Base-by-base conservation (phyloP, 1,140 invertebrate genomes). In the Heliconius himera region DNA sequence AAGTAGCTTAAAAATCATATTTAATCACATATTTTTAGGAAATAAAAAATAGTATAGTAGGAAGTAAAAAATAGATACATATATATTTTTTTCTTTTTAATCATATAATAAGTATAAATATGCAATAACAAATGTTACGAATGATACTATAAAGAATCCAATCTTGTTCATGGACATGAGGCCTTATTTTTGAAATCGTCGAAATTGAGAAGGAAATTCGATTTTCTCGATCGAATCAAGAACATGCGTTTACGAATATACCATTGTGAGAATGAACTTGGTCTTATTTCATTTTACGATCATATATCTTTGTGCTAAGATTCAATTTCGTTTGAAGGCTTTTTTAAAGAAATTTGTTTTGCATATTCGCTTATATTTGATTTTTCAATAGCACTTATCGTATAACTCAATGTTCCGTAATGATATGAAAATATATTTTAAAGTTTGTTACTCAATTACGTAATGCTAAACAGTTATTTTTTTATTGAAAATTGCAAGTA, bases 181-280 rank as follows among this genome's bases (percentile, higher is more conserved):
- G 73, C 73, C 73, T 60, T 74, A 29, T 74, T 60, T 74, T 74
- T 22, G 73, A 74, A 74, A 56, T 56, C 33, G 73, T 46, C 18
- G 73, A 74, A 74, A 74, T 74, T 74, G 73, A 56, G 51, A 74
- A 74, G 29, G 51, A 56, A 74, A 74, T 11, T 51, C 29, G 73
- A 74, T 74, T 74, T 74, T 56, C 73, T 26, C 33, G 73, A 46
- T 46, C 72, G 22, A 73, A 41, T 54, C 51, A 54, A 60, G 29
- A 60, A 38, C 22, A 66, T 66, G 60, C 60, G 26, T 29, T 66
- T 66, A 60, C 56, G n/a, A 60, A 60, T 60, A 66, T 66, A 26
- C 22, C n/a, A 66, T 66, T 66, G 60, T 66, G 26, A 26, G 26
- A 66, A 66, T 66, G 22, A 66, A 6, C 26, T 66, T 66, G 60